Conservation (phyloP, 2,797 vertebrate species). For the Scleropages formosus region DNA sequence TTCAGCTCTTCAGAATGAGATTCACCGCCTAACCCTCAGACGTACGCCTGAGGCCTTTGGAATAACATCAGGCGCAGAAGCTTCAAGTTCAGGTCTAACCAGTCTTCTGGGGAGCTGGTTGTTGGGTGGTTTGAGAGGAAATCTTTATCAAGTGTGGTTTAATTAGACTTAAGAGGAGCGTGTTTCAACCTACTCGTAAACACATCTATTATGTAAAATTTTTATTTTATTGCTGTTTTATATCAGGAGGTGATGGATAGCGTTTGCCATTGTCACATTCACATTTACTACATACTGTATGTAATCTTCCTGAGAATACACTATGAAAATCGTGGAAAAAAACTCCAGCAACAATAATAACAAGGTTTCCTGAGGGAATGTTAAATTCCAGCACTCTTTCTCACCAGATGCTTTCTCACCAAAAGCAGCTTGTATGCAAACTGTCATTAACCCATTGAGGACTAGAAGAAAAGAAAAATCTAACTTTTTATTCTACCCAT, state of each 20-base stretch:
- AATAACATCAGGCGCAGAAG: no score
- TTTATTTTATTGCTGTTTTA: no score
- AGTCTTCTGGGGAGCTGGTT: no score
- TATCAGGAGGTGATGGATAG: not conserved
- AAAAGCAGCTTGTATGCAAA: not conserved
- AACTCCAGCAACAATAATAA: not conserved
- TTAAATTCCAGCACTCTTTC: not conserved
- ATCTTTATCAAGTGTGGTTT: not conserved
- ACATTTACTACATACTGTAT: not conserved
- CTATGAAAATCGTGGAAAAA: not conserved
- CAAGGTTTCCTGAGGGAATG: no score
- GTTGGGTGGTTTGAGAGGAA: not conserved
- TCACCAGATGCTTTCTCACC: not conserved
- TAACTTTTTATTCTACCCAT: not conserved
- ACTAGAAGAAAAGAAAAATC: not conserved
- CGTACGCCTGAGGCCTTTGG: no score
- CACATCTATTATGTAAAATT: no score
- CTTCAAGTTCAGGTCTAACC: no score
- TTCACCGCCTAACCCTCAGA: no score
- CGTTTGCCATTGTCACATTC: not conserved
- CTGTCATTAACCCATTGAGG: no score
- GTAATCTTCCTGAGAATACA: not conserved
- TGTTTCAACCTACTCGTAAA: no score
- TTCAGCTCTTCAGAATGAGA: no score
- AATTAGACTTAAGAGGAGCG: not conserved